Evolutionary conservation across 2,888 invertebrate genomes (phyloP).

Genomic region (Synergus gifuensis): DNA sequence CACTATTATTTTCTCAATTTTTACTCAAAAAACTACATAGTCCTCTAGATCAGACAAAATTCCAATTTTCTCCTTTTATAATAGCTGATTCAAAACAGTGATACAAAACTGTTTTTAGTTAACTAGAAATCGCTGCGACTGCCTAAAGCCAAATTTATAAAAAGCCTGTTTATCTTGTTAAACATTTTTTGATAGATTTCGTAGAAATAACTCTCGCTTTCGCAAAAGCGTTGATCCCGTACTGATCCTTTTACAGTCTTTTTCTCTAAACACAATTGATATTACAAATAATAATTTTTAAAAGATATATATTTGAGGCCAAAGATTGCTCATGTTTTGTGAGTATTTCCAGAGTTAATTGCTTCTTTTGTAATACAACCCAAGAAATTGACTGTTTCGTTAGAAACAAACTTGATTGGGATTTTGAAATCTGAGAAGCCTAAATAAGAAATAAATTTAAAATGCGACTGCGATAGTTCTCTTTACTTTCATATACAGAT

Average conservation of each 20-base stretch:
- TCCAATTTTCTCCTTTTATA: background rate
- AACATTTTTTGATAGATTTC: constrained; percentile 49
- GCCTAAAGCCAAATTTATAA: constrained; percentile 74
- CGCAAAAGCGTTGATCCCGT: constrained; percentile 34
- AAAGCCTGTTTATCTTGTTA: constrained; percentile 47
- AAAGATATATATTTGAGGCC: constrained; percentile 26
- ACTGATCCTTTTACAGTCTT: constrained; percentile 32
- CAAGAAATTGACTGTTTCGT: constrained; percentile 17
- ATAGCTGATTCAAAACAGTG: constrained; percentile 8
- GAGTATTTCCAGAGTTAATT: constrained; percentile 22
- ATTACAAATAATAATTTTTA: constrained; percentile 33
- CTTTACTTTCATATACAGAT: background rate
- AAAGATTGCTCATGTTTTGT: constrained; percentile 32
- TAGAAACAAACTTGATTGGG: constrained; percentile 14
- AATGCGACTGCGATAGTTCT: background rate
- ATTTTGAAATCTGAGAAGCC: constrained; percentile 11
- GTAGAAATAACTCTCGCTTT: constrained; percentile 42
- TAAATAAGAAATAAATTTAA: background rate
- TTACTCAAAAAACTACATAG: constrained; percentile 17
- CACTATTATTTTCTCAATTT: constrained; percentile 2
- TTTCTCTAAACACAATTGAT: background rate
- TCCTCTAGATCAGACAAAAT: constrained; percentile 1
- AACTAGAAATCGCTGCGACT: constrained; percentile 66
- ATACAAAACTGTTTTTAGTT: constrained; percentile 5
- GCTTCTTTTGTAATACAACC: constrained; percentile 17